Conservation (phyloP, 2,888 invertebrate genomes). For the Meteorus colon region DNA sequence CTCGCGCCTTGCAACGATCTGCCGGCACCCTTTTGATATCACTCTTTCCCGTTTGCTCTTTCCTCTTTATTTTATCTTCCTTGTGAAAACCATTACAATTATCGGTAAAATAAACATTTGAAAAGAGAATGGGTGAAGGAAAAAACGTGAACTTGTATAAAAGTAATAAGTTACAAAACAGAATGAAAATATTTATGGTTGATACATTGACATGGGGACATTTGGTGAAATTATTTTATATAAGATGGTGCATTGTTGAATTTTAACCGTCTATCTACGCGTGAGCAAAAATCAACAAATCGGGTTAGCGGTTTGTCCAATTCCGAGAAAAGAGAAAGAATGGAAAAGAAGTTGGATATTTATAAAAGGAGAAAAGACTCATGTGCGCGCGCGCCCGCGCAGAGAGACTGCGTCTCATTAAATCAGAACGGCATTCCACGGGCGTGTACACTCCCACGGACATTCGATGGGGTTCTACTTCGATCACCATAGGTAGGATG, state of each 20-base stretch:
- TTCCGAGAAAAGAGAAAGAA: constrained; percentile 38
- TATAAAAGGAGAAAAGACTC: constrained; percentile 21
- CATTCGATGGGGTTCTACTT: constrained; percentile 71
- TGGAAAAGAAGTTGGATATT: constrained; percentile 24
- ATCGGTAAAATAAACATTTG: constrained; percentile 46
- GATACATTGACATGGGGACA: background rate
- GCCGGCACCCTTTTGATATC: constrained; percentile 55
- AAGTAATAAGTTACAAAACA: background rate
- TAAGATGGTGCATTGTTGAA: constrained; percentile 13
- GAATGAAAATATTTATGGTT: background rate
- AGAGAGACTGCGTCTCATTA: constrained; percentile 61
- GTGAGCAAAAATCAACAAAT: constrained; percentile 34
- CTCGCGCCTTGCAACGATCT: constrained; percentile 55
- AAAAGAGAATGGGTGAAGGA: constrained; percentile 1
- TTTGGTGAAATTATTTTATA: constrained; percentile 12
- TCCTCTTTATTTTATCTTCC: constrained; percentile 49
- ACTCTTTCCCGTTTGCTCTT: constrained; percentile 41
- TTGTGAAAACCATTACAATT: constrained; percentile 56
- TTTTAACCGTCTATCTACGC: background rate
- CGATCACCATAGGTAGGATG: constrained; percentile 70
- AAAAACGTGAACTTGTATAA: background rate
- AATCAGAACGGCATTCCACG: constrained; percentile 74
- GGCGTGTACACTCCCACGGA: constrained; percentile 73
- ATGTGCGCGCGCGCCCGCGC: constrained; percentile 32
- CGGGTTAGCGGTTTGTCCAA: constrained; percentile 3